Base-by-base conservation (phyloP, 2,888 invertebrate species). In the Tetramorium bicarinatum region DNA sequence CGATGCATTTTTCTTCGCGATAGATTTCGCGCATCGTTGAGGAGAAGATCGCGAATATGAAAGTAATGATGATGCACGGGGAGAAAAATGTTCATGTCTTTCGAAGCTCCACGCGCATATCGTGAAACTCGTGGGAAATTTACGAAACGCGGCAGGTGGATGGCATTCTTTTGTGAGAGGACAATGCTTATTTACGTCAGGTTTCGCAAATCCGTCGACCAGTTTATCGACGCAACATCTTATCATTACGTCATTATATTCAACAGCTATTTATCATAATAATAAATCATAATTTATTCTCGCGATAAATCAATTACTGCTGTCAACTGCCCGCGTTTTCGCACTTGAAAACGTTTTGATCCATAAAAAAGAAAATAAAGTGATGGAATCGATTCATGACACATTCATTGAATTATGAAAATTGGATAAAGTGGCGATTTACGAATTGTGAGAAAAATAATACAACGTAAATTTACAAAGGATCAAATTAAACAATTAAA, bases 41-140 rank as follows among this genome's bases (percentile, higher is more conserved):
- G 38, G 38, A 47, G 56, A 80, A 3, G 13, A 49, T 80, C 71
- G 38, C 47, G 59, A 71, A 80, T 71, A 59, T 71, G 71, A 80
- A 71, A 80, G 47, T 71, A 80, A 80, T 71, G 59, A 49, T 47
- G 71, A 21, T 13, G 79, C 71, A 11, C 47, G 38, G 25, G 18
- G n/a, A 80, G 71, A 80, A 80, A 80, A 71, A 80, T 80, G 79
- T 41, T 44, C 59, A 1, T 25, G 18, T 80, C n/a, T 56, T 44
- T n/a, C 56, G 77, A 64, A 44, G 44, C 52, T 62, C 18, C 44
- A 13, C 52, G 49, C 41, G 62, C 72, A 59, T 47, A 72, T 21
- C 38, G 25, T 41, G 62, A 75, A 75, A 61, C 74, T 64, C 76
- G 76, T 66, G 76, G 82, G 75, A 76, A 82, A 76, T 80, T 71